phyloP scores from a whole-genome alignment of 2,113 vertebrate species.

The Steatornis caripensis region DNA sequence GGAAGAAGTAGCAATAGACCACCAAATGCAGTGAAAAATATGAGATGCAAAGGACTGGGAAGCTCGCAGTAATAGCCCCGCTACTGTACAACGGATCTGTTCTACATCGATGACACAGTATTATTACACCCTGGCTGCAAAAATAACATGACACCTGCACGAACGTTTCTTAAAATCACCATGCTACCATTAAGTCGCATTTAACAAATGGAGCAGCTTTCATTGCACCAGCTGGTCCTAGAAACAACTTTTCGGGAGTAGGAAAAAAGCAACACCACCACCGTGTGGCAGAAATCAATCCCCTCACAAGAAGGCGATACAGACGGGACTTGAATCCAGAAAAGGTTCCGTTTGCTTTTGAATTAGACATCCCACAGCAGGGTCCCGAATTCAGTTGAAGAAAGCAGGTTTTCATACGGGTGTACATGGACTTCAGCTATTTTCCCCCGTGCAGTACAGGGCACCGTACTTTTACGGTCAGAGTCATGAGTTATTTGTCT shows the following conservation, averaged over 20 bases:
- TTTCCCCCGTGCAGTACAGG: background rate
- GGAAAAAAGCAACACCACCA: conserved; percentile 68
- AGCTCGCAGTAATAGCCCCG: background rate
- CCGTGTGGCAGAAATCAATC: conserved; percentile 50
- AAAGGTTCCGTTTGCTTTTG: background rate
- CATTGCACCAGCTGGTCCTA: background rate
- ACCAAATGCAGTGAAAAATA: background rate
- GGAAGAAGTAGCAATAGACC: background rate
- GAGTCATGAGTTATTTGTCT: accelerated
- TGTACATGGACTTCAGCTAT: accelerated
- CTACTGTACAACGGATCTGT: background rate
- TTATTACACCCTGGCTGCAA: background rate
- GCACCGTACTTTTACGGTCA: accelerated
- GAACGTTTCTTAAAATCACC: background rate
- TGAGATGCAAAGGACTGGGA: background rate
- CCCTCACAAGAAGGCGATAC: background rate
- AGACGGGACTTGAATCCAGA: background rate
- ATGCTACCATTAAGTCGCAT: background rate
- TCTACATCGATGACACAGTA: background rate
- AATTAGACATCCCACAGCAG: accelerated
- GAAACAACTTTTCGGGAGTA: background rate
- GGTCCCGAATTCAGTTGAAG: accelerated
- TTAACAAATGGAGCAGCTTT: background rate
- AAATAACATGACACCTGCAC: conserved; percentile 8
- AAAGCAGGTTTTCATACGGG: accelerated